Evolutionary conservation across 92 coral and sea anemone genomes (phyloP).

Genomic region (Hydrozoanthus gracilis): DNA sequence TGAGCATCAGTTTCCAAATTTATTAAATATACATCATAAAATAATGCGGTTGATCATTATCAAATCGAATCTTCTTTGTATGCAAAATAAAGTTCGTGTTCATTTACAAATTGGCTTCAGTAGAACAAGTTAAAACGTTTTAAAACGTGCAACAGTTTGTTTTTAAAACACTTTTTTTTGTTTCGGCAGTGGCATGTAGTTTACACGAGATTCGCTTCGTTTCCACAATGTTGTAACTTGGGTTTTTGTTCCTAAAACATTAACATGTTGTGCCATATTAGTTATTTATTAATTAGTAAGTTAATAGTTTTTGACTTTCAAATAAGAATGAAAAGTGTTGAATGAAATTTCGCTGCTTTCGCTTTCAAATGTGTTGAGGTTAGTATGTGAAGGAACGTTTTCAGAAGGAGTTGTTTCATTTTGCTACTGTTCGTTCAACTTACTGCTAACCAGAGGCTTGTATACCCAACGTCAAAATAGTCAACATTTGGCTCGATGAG

Average conservation of each 20-base stretch:
- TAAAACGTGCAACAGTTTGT: neutral
- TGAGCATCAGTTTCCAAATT: slow-evolving; percentile 15
- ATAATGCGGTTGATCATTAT: slow-evolving; percentile 38
- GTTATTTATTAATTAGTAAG: slow-evolving; percentile 45
- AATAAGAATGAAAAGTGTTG: slow-evolving; percentile 15
- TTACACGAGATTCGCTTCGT: neutral
- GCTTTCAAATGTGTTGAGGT: neutral
- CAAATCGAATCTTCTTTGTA: slow-evolving; percentile 20
- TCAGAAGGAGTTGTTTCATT: neutral
- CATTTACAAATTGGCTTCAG: slow-evolving; percentile 25
- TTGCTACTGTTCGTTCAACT: neutral
- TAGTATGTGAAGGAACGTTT: slow-evolving; percentile 15
- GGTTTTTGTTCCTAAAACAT: neutral
- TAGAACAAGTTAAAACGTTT: neutral
- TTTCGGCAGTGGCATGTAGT: neutral
- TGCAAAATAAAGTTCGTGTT: slow-evolving; percentile 24
- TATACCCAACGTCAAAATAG: neutral
- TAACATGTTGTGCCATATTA: slow-evolving; percentile 32
- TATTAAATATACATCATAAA: slow-evolving; percentile 36
- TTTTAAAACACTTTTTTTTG: neutral
- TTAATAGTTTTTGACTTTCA: slow-evolving; percentile 48
- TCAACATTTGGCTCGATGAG: neutral
- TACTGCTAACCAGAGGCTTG: neutral
- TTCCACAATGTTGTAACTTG: neutral
- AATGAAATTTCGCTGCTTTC: slow-evolving; percentile 7